These are phyloP conservation scores for Canis aureus DNA, from an alignment of 2,113 vertebrate species.

Conservation along the genomic window DNA sequence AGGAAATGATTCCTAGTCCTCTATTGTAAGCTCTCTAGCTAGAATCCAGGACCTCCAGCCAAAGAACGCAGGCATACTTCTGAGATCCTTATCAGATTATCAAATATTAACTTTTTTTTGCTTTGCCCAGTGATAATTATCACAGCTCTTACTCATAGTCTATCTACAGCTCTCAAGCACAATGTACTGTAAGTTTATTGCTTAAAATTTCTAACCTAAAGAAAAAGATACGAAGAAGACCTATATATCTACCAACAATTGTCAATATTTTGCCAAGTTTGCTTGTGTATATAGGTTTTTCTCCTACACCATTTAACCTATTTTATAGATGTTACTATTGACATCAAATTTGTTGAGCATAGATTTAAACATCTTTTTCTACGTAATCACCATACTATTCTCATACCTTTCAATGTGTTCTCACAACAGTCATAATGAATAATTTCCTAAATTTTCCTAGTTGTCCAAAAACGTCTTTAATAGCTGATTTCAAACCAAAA, in stretches of 20 bases:
- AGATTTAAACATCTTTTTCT: background rate
- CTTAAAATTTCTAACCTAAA: background rate
- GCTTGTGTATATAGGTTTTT: background rate
- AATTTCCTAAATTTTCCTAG: background rate
- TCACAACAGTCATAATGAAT: background rate
- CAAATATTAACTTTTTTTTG: background rate
- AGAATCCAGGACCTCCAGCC: background rate
- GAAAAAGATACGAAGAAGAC: background rate
- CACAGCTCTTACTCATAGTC: background rate
- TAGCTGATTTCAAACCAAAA: background rate
- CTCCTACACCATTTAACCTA: background rate
- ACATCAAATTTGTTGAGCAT: background rate
- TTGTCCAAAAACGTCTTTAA: background rate
- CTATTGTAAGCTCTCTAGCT: background rate
- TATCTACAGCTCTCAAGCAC: background rate
- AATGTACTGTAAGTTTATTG: background rate
- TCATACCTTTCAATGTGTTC: background rate
- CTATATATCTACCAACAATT: background rate
- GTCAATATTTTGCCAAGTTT: constrained; percentile 32
- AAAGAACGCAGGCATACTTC: background rate
- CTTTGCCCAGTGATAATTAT: background rate
- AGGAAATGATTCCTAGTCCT: background rate
- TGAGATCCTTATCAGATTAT: background rate
- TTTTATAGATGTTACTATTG: background rate
- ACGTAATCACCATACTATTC: background rate